Evolutionary conservation across 2,888 invertebrate species (phyloP).

Genomic region (Xanthia togata): DNA sequence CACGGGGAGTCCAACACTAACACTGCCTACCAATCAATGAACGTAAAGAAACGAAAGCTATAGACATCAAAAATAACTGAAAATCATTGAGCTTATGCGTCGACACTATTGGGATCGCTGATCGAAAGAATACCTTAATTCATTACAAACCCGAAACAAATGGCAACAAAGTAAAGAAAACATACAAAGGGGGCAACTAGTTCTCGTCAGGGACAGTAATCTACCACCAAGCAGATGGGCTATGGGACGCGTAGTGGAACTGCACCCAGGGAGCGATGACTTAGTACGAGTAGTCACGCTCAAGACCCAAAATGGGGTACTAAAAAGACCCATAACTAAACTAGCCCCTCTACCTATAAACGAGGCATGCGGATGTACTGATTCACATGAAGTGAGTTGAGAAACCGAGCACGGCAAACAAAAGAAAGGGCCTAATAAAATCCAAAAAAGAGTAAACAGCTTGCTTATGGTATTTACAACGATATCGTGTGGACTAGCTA

Average conservation of each 20-base stretch:
- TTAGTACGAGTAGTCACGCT: background rate
- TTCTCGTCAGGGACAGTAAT: background rate
- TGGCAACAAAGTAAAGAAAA: background rate
- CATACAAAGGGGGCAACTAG: no score
- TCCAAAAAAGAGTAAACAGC: background rate
- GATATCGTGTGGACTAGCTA: background rate
- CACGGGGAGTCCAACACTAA: background rate
- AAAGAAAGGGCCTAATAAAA: background rate
- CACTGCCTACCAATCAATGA: constrained; percentile 14
- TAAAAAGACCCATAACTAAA: constrained; percentile 19
- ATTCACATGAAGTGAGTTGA: background rate
- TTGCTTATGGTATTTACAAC: constrained; percentile 4
- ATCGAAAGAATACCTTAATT: constrained; percentile 19
- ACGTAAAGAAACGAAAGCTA: background rate
- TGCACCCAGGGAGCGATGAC: background rate
- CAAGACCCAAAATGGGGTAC: constrained; percentile 12
- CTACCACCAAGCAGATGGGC: no score
- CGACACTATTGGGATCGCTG: constrained; percentile 26
- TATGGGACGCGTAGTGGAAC: background rate
- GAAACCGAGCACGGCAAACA: background rate
- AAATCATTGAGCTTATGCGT: constrained; percentile 16
- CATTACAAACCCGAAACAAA: constrained; percentile 22
- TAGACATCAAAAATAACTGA: constrained; percentile 10
- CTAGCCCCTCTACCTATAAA: constrained; percentile 7
- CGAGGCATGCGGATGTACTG: background rate